Conservation (phyloP, 2,888 invertebrate species). For the Lacanobia wlatinum region DNA sequence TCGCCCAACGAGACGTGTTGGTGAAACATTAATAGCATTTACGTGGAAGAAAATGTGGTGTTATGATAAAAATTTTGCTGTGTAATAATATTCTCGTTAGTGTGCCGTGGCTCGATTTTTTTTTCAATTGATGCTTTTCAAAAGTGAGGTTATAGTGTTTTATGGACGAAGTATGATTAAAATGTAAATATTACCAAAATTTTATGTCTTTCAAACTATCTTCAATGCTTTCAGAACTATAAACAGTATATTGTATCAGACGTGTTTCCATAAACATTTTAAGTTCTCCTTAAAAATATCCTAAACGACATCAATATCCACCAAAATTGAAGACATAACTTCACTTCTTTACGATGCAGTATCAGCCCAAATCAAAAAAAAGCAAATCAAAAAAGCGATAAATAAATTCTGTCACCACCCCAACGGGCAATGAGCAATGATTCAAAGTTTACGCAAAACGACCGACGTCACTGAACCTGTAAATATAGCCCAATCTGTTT, state of each 20-base stretch:
- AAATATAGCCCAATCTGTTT: constrained; percentile 54
- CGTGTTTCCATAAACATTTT: not conserved
- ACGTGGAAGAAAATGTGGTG: constrained; percentile 25
- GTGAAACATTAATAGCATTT: constrained; percentile 41
- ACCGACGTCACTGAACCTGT: constrained; percentile 37
- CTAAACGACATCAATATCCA: not conserved
- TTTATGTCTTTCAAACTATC: no score
- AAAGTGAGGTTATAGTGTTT: no score
- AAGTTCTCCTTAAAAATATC: not conserved
- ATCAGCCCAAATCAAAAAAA: not conserved
- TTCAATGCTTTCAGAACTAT: no score
- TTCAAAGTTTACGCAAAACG: constrained; percentile 13
- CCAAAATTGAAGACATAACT: constrained; percentile 12
- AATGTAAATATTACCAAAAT: not conserved
- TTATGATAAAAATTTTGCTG: constrained; percentile 11
- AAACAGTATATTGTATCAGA: not conserved
- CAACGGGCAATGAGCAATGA: constrained; percentile 25
- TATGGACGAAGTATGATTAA: not conserved
- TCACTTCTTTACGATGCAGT: constrained; percentile 18
- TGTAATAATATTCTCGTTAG: not conserved
- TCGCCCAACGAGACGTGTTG: constrained; percentile 52
- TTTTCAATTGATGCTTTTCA: not conserved
- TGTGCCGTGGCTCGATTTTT: not conserved
- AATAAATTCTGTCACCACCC: constrained; percentile 27
- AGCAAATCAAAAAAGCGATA: constrained; percentile 17